Percentiles rank a stretch among this genome's conserved stretches.
Evolutionary conservation across 2,888 invertebrate genomes (phyloP).

Genomic region (Hesperia comma): DNA sequence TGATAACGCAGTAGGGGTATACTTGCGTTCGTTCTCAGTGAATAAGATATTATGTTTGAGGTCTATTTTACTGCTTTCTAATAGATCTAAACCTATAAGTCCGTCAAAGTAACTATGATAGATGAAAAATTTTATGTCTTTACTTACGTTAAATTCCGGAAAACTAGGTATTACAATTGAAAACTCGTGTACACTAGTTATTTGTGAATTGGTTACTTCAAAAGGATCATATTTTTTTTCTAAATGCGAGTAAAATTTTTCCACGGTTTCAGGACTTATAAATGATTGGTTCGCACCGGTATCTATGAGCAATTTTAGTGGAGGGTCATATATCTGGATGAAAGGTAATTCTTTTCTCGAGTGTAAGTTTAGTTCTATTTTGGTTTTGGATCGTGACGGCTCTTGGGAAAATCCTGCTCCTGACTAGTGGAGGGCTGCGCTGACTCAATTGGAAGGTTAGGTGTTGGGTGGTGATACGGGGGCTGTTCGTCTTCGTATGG

Average conservation of each 20-base stretch:
- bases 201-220: slow-evolving; percentile 7
- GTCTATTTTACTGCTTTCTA: slow-evolving; percentile 41
- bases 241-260: slow-evolving; percentile 16
- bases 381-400: slow-evolving; percentile 28
- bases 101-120: slow-evolving; percentile 3
- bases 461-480: neutral
- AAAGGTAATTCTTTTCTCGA: slow-evolving; percentile 42
- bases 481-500: slow-evolving; percentile 10
- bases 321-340: slow-evolving; percentile 44
- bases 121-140: neutral
- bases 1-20: slow-evolving; percentile 25
- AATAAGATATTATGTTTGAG: slow-evolving; percentile 35
- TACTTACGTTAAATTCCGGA: neutral
- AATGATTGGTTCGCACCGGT: slow-evolving; percentile 46
- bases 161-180: slow-evolving; percentile 11
- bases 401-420: slow-evolving; percentile 43
- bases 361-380: slow-evolving; percentile 47
- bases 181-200: neutral
- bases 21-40: slow-evolving; percentile 33
- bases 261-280: slow-evolving; percentile 43
- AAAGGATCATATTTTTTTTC: slow-evolving; percentile 11
- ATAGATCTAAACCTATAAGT: slow-evolving; percentile 42
- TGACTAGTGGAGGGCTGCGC: slow-evolving; percentile 15
- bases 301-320: slow-evolving; percentile 45
- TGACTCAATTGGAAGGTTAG: slow-evolving; percentile 3